Evolutionary conservation across 2,797 vertebrate species (phyloP), one percentile per base, ranked within the genome.

Genomic region (Semaprochilodus insignis): DNA sequence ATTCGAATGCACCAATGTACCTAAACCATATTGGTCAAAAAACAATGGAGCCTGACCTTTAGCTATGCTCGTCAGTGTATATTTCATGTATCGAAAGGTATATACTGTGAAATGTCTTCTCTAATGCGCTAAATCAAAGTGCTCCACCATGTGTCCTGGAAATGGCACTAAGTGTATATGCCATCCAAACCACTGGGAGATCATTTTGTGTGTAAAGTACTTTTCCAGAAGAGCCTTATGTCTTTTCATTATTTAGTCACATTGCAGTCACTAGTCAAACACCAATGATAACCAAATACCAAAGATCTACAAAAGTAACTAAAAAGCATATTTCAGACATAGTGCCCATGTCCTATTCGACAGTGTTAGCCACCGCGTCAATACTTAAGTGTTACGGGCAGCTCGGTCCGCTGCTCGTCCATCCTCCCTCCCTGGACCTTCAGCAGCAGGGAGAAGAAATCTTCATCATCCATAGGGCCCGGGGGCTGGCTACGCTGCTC

Each of bases 371-470:
- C 74, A 63, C 3, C 71, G 36, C 75, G 55, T 94, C 90, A 95
- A 89, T 92, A 90, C 88, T 91, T 87, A 52, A 94, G 88, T 69
- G 93, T 36, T 73, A 90, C 0, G 0, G 96, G 95, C 6, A 96
- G 91, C 83, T 93, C 91, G 27, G 95, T 96, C 88, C 96, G 94
- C 91, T 97, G 96, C 86, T 97, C 96, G 3, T 97, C 96, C 94
- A 97, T 96, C 69, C 96, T 93, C 0, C 95, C 96, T 0, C 96
- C 95, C 88, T 97, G 96, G 89, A 97, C 95, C 90, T 92, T 94
- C 87, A 97, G 92, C 78, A 97, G 92, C 86, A 97, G 85, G 65
- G 96, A 97, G 91, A 97, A 96, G 90, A 97, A 96, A 85, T 96
- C 96, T 73, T 97, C 96, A 0, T 96, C 96, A 0, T 96, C 96